phyloP scores from a whole-genome alignment of 2,888 invertebrate genomes.

The Sinodicranocentrus sp. region DNA sequence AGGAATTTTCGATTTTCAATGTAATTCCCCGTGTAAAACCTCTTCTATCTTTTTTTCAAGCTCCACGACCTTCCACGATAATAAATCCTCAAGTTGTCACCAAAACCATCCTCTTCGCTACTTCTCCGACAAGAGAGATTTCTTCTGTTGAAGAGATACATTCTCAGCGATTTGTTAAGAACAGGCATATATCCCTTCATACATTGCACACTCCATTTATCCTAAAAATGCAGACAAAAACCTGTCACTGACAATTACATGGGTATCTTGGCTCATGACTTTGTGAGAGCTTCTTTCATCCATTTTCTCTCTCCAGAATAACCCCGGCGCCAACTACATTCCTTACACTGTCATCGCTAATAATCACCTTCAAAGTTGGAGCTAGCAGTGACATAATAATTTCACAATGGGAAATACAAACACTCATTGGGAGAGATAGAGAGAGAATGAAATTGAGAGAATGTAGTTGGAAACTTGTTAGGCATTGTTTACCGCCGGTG shows the following conservation, averaged over 20 bases:
- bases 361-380: slow-evolving; percentile 9
- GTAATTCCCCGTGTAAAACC: slow-evolving; percentile 46
- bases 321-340: slow-evolving; percentile 26
- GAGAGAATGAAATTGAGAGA: too few species aligned
- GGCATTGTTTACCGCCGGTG: too few species aligned
- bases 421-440: too few species aligned
- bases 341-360: not conserved
- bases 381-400: too few species aligned
- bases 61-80: slow-evolving; percentile 42
- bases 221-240: slow-evolving; percentile 35
- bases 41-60: not conserved
- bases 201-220: slow-evolving; percentile 45
- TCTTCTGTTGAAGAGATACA: slow-evolving; percentile 8
- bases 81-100: slow-evolving; percentile 71
- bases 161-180: slow-evolving; percentile 19
- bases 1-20: slow-evolving; percentile 53
- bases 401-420: too few species aligned
- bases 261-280: not conserved
- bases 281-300: not conserved
- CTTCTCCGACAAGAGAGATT: too few species aligned
- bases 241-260: slow-evolving; percentile 36
- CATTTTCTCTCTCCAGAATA: not conserved
- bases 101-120: slow-evolving; percentile 19
- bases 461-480: too few species aligned
- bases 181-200: not conserved